These are phyloP conservation scores for Pangasianodon gigas DNA, from an alignment of 2,113 vertebrate genomes.

Conservation along the genomic window DNA sequence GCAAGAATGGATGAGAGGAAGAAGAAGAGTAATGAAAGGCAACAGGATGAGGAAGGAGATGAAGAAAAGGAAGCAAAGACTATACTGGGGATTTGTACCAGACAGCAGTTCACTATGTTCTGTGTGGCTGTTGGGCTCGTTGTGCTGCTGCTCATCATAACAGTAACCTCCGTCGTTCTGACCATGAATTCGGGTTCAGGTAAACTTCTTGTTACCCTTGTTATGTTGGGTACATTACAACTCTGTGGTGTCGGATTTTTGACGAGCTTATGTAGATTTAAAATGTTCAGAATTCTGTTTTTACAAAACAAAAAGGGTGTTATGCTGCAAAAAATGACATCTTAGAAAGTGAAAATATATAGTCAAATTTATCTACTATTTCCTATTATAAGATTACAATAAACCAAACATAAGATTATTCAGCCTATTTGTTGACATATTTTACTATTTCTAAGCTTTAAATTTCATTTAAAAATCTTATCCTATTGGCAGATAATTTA, in stretches of 20 bases:
- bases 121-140: constrained; percentile 45
- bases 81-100: constrained; percentile 36
- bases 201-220: background rate
- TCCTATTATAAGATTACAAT: no score
- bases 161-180: constrained; percentile 44
- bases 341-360: no score
- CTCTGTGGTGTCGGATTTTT: background rate
- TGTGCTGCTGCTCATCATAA: constrained; percentile 46
- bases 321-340: no score
- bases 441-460: no score
- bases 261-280: background rate
- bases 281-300: background rate
- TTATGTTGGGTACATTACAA: background rate
- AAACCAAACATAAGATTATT: no score
- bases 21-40: constrained; percentile 1
- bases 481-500: no score
- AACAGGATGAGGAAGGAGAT: constrained; percentile 6
- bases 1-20: constrained; percentile 21
- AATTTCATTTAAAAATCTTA: no score
- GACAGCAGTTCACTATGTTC: constrained; percentile 42
- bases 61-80: background rate
- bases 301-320: no score
- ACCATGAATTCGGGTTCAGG: constrained; percentile 30
- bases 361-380: no score
- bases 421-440: no score